These are phyloP conservation scores for Climacteris rufus DNA, from an alignment of 2,113 vertebrate genomes.

Conservation along the genomic window DNA sequence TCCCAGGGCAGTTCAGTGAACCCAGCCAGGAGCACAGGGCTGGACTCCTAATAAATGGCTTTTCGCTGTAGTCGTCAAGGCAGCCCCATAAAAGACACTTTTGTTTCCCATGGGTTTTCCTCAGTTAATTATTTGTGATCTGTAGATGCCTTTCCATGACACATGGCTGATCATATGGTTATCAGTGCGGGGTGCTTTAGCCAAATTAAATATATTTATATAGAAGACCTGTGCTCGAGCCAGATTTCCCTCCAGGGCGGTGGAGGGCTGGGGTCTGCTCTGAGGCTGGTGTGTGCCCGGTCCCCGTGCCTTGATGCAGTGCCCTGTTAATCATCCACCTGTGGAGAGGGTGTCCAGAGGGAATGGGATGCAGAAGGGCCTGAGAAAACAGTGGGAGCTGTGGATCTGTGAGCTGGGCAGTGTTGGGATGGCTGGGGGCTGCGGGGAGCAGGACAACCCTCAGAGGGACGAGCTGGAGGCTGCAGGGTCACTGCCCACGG, in stretches of 20 bases:
- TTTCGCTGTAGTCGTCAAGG: background rate
- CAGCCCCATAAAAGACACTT: slow-evolving; percentile 22
- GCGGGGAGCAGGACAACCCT: background rate
- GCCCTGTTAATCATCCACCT: background rate
- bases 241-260: background rate
- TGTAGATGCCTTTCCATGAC: slow-evolving; percentile 42
- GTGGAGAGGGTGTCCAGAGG: background rate
- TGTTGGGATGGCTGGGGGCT: background rate
- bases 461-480: background rate
- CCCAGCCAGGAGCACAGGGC: background rate
- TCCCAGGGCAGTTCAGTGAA: background rate
- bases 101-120: slow-evolving; percentile 55
- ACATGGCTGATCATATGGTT: slow-evolving; percentile 33
- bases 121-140: slow-evolving; percentile 68
- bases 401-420: background rate
- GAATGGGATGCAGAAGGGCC: background rate
- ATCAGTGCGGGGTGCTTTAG: background rate
- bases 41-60: background rate
- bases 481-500: fast-evolving
- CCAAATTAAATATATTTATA: slow-evolving; percentile 38
- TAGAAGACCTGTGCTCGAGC: background rate
- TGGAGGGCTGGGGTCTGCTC: background rate
- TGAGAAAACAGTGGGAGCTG: background rate
- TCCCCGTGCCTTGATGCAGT: background rate
- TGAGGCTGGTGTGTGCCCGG: background rate